phyloP scores from a whole-genome alignment of 1,140 invertebrate genomes.

The Linepithema humile region DNA sequence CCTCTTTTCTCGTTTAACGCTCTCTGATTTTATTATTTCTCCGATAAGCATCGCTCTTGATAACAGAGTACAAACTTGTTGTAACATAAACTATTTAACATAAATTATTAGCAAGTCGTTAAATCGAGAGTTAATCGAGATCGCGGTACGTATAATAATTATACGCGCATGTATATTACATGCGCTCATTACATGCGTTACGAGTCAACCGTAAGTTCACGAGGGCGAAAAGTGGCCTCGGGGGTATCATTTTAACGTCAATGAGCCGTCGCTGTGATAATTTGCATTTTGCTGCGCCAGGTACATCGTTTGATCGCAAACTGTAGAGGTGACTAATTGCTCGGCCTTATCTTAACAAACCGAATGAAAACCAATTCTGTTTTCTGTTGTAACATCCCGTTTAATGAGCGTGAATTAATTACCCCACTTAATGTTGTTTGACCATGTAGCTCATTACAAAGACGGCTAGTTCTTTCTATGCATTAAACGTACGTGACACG shows the following conservation, averaged over 20 bases:
- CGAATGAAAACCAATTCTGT: not conserved
- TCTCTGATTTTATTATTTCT: not conserved
- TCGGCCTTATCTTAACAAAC: not conserved
- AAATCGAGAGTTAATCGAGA: conserved; percentile 18
- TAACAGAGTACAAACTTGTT: not conserved
- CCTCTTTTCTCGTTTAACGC: too few relatives aligned
- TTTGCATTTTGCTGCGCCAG: conserved; percentile 20
- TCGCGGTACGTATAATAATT: conserved; percentile 8
- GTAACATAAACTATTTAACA: conserved; percentile 8
- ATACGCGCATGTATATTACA: conserved; percentile 8
- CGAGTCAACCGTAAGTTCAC: conserved; percentile 36
- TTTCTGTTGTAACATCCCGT: not conserved
- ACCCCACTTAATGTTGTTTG: not conserved
- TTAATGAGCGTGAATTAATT: conserved; percentile 17
- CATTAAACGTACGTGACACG: not conserved
- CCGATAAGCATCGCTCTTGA: too few relatives aligned
- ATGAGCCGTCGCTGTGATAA: conserved; percentile 25
- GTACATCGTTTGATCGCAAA: conserved; percentile 1
- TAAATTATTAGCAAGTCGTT: not conserved
- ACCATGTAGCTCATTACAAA: not conserved
- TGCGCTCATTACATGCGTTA: conserved; percentile 43
- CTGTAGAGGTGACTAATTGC: conserved; percentile 3
- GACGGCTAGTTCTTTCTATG: not conserved
- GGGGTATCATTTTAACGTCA: conserved; percentile 1
- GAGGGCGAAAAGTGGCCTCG: conserved; percentile 14